Evolutionary conservation across 2,888 invertebrate species (phyloP).

Genomic region (Sepiola atlantica): DNA sequence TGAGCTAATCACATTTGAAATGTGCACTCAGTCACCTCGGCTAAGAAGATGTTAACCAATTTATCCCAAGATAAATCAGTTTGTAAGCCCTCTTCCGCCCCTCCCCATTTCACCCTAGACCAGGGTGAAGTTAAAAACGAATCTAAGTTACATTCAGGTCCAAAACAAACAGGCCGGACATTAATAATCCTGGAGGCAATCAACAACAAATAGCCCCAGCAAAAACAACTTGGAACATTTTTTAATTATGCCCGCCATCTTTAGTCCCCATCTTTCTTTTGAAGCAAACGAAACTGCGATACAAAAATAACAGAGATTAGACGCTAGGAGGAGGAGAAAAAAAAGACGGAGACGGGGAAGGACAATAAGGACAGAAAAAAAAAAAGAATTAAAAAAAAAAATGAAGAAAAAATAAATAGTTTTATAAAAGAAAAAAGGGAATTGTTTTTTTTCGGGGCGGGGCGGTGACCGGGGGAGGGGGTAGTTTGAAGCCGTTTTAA

Average conservation of each 20-base stretch:
- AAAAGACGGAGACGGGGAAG: neutral
- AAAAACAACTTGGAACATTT: neutral
- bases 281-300: neutral
- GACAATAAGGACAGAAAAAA: neutral
- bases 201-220: neutral
- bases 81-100: neutral
- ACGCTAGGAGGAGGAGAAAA: neutral
- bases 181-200: neutral
- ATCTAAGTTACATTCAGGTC: neutral
- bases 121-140: neutral
- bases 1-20: slow-evolving; percentile 18
- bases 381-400: neutral
- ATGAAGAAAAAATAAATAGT: neutral
- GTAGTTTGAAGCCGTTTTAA: neutral
- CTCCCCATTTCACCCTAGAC: neutral
- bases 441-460: no score
- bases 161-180: neutral
- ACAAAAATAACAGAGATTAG: slow-evolving; percentile 6
- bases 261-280: neutral
- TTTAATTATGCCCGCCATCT: neutral
- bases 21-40: neutral
- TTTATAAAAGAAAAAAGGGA: no score
- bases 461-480: neutral
- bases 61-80: neutral
- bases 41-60: neutral